Conservation (phyloP, 2,888 invertebrate species). For the Encarsia formosa region DNA sequence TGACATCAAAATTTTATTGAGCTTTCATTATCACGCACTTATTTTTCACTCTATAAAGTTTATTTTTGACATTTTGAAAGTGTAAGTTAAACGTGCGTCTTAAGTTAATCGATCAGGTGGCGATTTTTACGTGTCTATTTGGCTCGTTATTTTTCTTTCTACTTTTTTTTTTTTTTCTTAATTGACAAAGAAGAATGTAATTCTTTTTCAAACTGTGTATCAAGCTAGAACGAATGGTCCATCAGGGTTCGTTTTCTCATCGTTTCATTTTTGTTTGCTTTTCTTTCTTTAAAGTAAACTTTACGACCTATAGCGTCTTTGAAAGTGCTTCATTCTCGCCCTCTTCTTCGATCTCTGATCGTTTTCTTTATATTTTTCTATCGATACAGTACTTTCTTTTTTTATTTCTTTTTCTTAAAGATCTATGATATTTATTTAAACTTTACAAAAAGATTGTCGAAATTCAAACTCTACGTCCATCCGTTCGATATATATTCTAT, state of each 20-base stretch:
- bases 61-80: too few relatives aligned
- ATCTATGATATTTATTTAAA: slow-evolving; percentile 28
- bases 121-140: neutral
- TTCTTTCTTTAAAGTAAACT: neutral
- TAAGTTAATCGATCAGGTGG: neutral
- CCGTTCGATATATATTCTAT: too few relatives aligned
- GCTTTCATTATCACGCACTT: neutral
- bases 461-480: slow-evolving; percentile 31
- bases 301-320: neutral
- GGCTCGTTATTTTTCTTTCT: neutral
- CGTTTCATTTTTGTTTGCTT: neutral
- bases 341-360: too few relatives aligned
- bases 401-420: neutral
- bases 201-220: slow-evolving; percentile 7
- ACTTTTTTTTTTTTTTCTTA: slow-evolving; percentile 10
- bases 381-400: neutral
- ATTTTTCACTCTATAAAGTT: neutral
- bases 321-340: too few relatives aligned
- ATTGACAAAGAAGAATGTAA: slow-evolving; percentile 26
- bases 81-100: too few relatives aligned
- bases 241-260: neutral
- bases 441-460: slow-evolving; percentile 47
- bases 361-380: neutral
- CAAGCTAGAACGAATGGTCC: neutral
- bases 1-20: slow-evolving; percentile 16